A percentile compares a stretch with the other conserved stretches of the same genome.
Conservation (phyloP, 2,888 invertebrate species). For the Trichogramma dendrolimi region DNA sequence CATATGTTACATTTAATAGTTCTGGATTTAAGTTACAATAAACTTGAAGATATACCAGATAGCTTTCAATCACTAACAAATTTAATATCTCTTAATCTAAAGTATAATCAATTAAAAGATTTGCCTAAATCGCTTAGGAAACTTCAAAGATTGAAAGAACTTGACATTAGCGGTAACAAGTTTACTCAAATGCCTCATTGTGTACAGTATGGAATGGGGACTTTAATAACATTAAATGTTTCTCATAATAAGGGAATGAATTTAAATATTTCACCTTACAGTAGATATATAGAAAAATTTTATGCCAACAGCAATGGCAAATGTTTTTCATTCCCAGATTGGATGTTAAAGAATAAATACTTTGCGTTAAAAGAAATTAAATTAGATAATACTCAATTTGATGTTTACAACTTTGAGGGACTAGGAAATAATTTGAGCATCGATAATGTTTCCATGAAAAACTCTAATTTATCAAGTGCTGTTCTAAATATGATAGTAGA, state of each 20-base stretch:
- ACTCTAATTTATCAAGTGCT: constrained; percentile 21
- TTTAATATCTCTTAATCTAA: constrained; percentile 21
- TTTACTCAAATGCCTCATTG: constrained; percentile 22
- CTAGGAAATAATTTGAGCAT: constrained; percentile 5
- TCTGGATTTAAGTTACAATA: constrained; percentile 20
- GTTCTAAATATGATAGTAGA: constrained; percentile 21
- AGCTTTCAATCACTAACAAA: constrained; percentile 17
- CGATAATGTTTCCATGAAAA: constrained; percentile 15
- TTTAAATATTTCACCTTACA: constrained; percentile 21
- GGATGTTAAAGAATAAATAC: constrained; percentile 21
- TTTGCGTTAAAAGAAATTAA: constrained; percentile 23
- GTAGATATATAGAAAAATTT: constrained; percentile 26
- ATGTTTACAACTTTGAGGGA: constrained; percentile 10
- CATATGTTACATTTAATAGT: constrained; percentile 11
- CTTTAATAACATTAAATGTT: constrained; percentile 20
- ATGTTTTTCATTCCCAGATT: constrained; percentile 26
- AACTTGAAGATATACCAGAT: constrained; percentile 21
- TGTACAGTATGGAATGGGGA: constrained; percentile 18
- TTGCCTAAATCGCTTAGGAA: constrained; percentile 18
- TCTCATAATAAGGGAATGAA: constrained; percentile 16
- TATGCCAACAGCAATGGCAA: constrained; percentile 17
- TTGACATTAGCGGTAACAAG: constrained; percentile 22
- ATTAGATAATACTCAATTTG: constrained; percentile 21
- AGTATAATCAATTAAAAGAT: constrained; percentile 14
- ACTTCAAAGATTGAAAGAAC: constrained; percentile 14